These are phyloP conservation scores for Coryphaenoides rupestris DNA, from an alignment of 2,113 vertebrate species.

Conservation along the genomic window DNA sequence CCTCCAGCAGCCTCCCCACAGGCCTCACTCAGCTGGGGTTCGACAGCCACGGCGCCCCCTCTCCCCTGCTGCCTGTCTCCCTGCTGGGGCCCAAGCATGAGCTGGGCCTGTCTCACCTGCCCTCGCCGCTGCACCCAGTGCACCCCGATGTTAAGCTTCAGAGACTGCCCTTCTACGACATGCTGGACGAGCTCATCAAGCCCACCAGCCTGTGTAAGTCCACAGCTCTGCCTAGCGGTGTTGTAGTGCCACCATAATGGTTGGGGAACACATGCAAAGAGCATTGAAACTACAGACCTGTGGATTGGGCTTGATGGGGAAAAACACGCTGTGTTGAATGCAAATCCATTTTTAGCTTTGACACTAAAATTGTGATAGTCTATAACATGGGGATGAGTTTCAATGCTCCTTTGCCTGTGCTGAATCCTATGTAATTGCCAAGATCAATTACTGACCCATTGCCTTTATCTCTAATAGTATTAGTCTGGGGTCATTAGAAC, in stretches of 20 bases:
- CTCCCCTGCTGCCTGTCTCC: slow-evolving; percentile 91
- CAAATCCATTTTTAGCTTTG: background rate
- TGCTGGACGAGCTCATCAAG: slow-evolving; percentile 97
- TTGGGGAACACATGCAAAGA: background rate
- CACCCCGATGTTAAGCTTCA: slow-evolving; percentile 98
- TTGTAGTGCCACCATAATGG: background rate
- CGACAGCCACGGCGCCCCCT: slow-evolving; percentile 87
- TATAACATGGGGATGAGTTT: background rate
- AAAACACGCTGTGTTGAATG: slow-evolving; percentile 1
- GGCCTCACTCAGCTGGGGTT: slow-evolving; percentile 88
- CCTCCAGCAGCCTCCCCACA: slow-evolving; percentile 81
- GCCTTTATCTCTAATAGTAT: too few species aligned
- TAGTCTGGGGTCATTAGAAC: too few species aligned
- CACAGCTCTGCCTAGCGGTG: background rate
- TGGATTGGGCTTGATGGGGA: background rate
- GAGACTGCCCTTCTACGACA: slow-evolving; percentile 96
- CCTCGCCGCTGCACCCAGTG: slow-evolving; percentile 91
- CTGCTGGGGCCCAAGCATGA: slow-evolving; percentile 96
- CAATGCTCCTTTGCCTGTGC: too few species aligned
- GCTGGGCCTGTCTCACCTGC: slow-evolving; percentile 93
- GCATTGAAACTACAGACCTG: slow-evolving; percentile 1
- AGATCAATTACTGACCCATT: too few species aligned
- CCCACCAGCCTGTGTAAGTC: slow-evolving; percentile 94
- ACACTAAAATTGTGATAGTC: background rate
- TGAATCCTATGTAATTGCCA: too few species aligned